Evolutionary conservation across 2,888 invertebrate genomes (phyloP), one percentile per base, ranked within the genome.

Genomic region (Cheilosia urbana): DNA sequence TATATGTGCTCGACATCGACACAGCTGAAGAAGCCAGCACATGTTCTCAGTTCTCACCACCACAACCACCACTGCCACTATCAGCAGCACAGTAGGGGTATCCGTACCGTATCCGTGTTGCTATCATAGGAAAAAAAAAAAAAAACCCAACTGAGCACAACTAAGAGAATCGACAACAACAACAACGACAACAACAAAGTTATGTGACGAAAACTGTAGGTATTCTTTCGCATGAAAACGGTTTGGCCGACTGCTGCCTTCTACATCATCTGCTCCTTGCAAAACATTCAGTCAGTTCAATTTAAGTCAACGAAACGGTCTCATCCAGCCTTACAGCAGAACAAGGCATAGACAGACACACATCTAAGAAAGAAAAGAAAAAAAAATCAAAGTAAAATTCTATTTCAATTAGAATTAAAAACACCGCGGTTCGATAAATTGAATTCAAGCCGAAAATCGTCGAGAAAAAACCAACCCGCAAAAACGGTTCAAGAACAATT

Each of bases 231-330:
- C 71, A 82, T 78, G 66, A 83, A 83, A 78, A 78, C 68, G 62
- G 72, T 83, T 83, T 63, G 62, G 76, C 76, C 73, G 73, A 68
- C 63, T 68, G 80, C 68, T 75, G 80, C 73, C 66, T 66, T 68
- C 72, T 85, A 89, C 90, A 90, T 89, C 90, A 90, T 90, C 90
- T 91, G 90, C 91, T 90, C 90, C 89, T 90, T 91, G 90, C 89
- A 89, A 90, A 91, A 90, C 89, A 88, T 77, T 85, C 81, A 85
- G 85, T 85, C 85, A 85, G 85, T 85, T 81, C 85, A 85, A 81
- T 85, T 85, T 72, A 68, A 85, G 81, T 77, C 85, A 81, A 77
- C 85, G 85, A 85, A 72, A 77, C 81, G 85, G 80, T 85, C 81
- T 85, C 60, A 68, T 85, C 72, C 76, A 77, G 60, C 72, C 81